Percentiles rank a stretch among this genome's conserved stretches.
Conservation (phyloP, 2,113 vertebrate species). For the Sylvilagus bachmani region DNA sequence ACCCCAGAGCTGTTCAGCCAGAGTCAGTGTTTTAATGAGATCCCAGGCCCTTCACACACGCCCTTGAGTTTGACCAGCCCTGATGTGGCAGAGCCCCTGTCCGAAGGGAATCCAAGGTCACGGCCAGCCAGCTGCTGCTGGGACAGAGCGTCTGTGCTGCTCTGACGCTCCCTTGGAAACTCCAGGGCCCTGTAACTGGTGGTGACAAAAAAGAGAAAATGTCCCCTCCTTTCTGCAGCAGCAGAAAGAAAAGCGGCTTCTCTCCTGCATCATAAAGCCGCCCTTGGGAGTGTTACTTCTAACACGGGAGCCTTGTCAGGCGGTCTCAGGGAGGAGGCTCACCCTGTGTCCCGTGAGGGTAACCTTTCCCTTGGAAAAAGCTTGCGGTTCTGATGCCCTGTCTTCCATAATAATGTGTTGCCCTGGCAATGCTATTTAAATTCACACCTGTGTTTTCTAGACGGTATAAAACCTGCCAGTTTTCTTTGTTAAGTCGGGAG, state of each 20-base stretch:
- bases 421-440: slow-evolving; percentile 73
- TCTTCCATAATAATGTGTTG: slow-evolving; percentile 65
- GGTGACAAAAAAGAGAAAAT: neutral
- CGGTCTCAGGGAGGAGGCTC: neutral
- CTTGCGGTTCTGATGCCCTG: slow-evolving; percentile 43
- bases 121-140: neutral
- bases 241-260: slow-evolving; percentile 6
- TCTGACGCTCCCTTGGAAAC: neutral
- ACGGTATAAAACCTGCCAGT: slow-evolving; percentile 60
- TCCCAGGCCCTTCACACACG: neutral
- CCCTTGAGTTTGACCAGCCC: neutral
- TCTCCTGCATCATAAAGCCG: neutral
- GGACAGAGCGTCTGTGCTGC: neutral
- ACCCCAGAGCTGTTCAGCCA: neutral
- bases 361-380: slow-evolving; percentile 60
- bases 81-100: neutral
- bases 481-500: slow-evolving; percentile 51
- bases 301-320: slow-evolving; percentile 50
- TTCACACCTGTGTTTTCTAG: slow-evolving; percentile 51
- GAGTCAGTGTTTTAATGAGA: neutral
- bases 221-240: slow-evolving; percentile 14
- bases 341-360: slow-evolving; percentile 49
- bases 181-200: neutral
- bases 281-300: slow-evolving; percentile 25
- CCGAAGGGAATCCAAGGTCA: neutral